A percentile compares a stretch with the other conserved stretches of the same genome.
These are phyloP conservation scores for Hucho hucho DNA, from an alignment of 2,113 vertebrate species.

Conservation along the genomic window DNA sequence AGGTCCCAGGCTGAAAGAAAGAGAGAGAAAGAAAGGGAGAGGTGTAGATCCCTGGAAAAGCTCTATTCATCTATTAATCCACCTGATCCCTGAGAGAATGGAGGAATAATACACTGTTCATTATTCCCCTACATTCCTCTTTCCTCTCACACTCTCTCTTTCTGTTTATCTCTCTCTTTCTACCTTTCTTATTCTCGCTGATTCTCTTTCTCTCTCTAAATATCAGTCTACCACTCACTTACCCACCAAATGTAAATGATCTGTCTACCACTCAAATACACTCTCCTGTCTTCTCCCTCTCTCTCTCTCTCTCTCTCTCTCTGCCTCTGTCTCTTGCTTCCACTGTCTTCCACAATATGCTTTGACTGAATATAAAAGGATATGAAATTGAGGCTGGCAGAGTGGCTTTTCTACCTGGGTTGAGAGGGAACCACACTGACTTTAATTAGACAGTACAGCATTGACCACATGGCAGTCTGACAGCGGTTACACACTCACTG, in stretches of 20 bases:
- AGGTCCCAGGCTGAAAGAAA: slow-evolving; percentile 55
- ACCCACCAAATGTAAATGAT: too few species aligned
- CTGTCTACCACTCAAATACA: too few species aligned
- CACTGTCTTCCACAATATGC: slow-evolving; percentile 37
- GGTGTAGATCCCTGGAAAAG: slow-evolving; percentile 60
- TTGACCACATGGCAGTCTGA: neutral
- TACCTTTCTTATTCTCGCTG: neutral
- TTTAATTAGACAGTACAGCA: slow-evolving; percentile 18
- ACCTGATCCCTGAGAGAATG: slow-evolving; percentile 60
- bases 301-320: too few species aligned
- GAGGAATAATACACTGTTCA: slow-evolving; percentile 70
- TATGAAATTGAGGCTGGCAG: slow-evolving; percentile 19
- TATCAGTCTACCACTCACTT: neutral
- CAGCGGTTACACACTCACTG: neutral
- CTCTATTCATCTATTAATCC: slow-evolving; percentile 73
- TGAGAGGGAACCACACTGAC: slow-evolving; percentile 14
- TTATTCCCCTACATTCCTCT: slow-evolving; percentile 55
- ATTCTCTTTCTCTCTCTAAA: neutral
- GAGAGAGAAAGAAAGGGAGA: slow-evolving; percentile 25
- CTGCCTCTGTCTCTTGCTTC: slow-evolving; percentile 20
- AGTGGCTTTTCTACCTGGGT: neutral
- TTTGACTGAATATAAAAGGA: slow-evolving; percentile 20
- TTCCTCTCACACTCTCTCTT: slow-evolving; percentile 25
- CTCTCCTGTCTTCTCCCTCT: neutral
- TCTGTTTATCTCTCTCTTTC: neutral